Conservation (phyloP, 2,113 vertebrate genomes). For the Sminthopsis crassicaudata region DNA sequence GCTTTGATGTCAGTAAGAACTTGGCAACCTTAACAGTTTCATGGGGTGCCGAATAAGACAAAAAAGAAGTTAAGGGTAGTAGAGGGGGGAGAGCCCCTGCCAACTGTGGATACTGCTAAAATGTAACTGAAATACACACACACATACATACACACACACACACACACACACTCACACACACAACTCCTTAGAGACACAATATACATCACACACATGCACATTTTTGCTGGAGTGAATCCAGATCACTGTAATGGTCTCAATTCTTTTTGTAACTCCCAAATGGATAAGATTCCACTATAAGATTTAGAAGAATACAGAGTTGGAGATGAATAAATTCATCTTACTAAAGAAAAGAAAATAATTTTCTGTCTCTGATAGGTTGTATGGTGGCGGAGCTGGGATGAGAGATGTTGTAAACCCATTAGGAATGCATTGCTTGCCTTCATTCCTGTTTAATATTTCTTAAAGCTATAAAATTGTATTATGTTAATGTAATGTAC, state of each 20-base stretch:
- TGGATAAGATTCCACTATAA: constrained; percentile 52
- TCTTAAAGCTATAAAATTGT: constrained; percentile 82
- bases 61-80: constrained; percentile 53
- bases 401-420: constrained; percentile 80
- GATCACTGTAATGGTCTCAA: constrained; percentile 35
- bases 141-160: not conserved
- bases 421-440: constrained; percentile 76
- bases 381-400: constrained; percentile 59
- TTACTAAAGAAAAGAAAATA: constrained; percentile 73
- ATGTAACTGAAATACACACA: constrained; percentile 59
- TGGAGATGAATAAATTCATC: constrained; percentile 67
- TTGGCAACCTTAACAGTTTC: constrained; percentile 76
- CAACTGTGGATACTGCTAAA: constrained; percentile 65
- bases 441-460: constrained; percentile 82
- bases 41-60: constrained; percentile 74
- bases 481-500: constrained; percentile 80
- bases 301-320: constrained; percentile 43
- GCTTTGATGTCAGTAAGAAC: constrained; percentile 79
- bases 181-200: constrained; percentile 17
- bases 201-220: not conserved
- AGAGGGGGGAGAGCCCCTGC: constrained; percentile 53
- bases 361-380: constrained; percentile 69
- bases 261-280: constrained; percentile 55
- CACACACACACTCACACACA: too few relatives aligned
- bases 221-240: constrained; percentile 51